Evolutionary conservation across 2,888 invertebrate genomes (phyloP), one percentile per base, ranked within the genome.

Genomic region (Napeogenes inachia): DNA sequence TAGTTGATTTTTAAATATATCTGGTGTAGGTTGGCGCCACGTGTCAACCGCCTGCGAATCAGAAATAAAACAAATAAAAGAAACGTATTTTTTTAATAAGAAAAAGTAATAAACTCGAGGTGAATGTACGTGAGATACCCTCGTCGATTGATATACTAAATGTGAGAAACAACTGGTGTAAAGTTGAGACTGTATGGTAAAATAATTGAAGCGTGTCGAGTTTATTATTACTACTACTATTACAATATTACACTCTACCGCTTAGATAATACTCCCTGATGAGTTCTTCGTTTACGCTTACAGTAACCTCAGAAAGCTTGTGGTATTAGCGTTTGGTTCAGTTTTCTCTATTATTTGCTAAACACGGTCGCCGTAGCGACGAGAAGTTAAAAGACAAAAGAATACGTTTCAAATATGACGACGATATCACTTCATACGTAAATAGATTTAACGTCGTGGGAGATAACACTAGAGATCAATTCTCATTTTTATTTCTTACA

Each of bases 11-110:
- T 64, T 1, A 12, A 42, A 13, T 10, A 45, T 13, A 12, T n/a
- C 54, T 75, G 75, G 74, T 76, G 77, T 73, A 81, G 84, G 81
- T 83, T 80, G 78, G 81, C 84, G 81, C 85, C 87, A 87, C 80
- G 79, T 87, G 85, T 81, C 78, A 74, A 75, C 79, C 77, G 81
- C 75, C 80, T 78, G 83, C 80, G 68, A 80, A 83, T 80, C 77
- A 71, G 74, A 50, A 79, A 82, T 63, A 60, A 66, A 68, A 65
- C 63, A 65, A 68, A 68, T 63, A 61, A 65, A 58, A 63, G 62
- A 65, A 56, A 62, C 75, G 75, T 75, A 72, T 73, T 72, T 71
- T 72, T 71, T 71, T 71, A 66, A 67, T 72, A 72, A 77, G 78
- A 73, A 76, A 73, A 74, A 64, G 72, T 70, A 73, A 77, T 76